Evolutionary conservation across 2,888 invertebrate species (phyloP), one percentile per base, ranked within the genome.

Genomic region (Thymelicus lineola): DNA sequence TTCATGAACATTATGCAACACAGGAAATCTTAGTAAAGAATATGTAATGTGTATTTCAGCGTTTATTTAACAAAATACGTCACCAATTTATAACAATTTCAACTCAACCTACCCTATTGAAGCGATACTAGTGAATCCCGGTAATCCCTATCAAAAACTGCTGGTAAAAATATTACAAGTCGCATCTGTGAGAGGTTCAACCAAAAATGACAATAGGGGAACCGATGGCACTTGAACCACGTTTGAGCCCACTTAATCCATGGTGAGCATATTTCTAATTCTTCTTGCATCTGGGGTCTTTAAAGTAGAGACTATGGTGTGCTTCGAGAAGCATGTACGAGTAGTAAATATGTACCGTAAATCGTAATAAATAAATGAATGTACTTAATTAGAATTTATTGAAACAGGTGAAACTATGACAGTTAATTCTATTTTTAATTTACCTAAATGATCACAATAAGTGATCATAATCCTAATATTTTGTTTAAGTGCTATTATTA

Each of bases 261-360:
- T 75, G 75, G 73, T 75, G 78, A 79, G 84, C 83, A 84, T 85
- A 83, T 84, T 82, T 85, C 82, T 87, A 87, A 87, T 87, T 86
- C 86, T 83, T 84, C 79, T 77, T 83, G 79, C 87, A 88, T 86
- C 88, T 87, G 88, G 82, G 88, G 78, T 82, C 81, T 72, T 42
- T 38, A 70, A 14, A 28, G 62, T 12, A 55, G 57, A 53, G 2
- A 57, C 35, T 71, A 48, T 68, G 71, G 50, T 69, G 71, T 45
- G 4, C 15, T n/a, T n/a, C 0, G 20, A 20, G 2, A 2, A 1
- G 71, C 65, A 7, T 15, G 20, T 50, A 50, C n/a, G n/a, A n/a
- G n/a, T n/a, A n/a, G n/a, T n/a, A n/a, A n/a, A n/a, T n/a, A n/a
- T n/a, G n/a, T n/a, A n/a, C n/a, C n/a, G n/a, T n/a, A n/a, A n/a